Evolutionary conservation across 2,888 invertebrate species (phyloP), one percentile per base, ranked within the genome.

Genomic region (Caenorhabditis angaria): DNA sequence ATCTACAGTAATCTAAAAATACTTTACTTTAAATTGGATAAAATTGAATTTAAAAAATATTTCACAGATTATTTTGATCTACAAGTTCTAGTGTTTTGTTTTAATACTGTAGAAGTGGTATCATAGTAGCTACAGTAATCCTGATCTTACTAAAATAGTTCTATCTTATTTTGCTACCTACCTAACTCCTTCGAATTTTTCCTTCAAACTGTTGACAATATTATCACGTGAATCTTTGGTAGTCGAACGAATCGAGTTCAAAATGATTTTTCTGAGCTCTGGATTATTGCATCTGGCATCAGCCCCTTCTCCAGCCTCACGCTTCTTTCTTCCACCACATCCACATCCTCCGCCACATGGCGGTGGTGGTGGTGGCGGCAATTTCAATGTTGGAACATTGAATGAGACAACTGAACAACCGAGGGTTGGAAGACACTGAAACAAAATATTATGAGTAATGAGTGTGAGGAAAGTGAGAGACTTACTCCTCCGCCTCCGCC

Each of bases 271-370:
- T 47, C 74, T 62, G 20, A 80, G 63, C 35, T 73, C 78, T 20
- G 80, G 78, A 55, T 77, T 69, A n/a, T 77, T 78, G 63, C 80
- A 80, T 51, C 66, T 75, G 18, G 67, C 70, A 55, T 73, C 76
- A 35, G n/a, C n/a, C n/a, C n/a, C n/a, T n/a, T 74, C 77, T 32
- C 64, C 61, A 35, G 61, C 76, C 25, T 64, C 72, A 61, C 78
- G 65, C 70, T 78, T 78, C 76, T 81, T 81, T 24, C 78, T 64
- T 59, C 74, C 67, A 20, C 78, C 78, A 48, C 80, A 74, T 58
- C 76, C 71, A 29, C 78, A 65, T 35, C 68, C 60, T 14, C 67
- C 53, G 5, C 47, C 41, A 32, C 74, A 74, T 57, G 74, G 74
- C 47, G 74, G 74, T 60, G 74, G 69, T 66, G 74, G 74, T 63